phyloP scores from a whole-genome alignment of 2,797 vertebrate genomes.

The Psittacula derbiana region DNA sequence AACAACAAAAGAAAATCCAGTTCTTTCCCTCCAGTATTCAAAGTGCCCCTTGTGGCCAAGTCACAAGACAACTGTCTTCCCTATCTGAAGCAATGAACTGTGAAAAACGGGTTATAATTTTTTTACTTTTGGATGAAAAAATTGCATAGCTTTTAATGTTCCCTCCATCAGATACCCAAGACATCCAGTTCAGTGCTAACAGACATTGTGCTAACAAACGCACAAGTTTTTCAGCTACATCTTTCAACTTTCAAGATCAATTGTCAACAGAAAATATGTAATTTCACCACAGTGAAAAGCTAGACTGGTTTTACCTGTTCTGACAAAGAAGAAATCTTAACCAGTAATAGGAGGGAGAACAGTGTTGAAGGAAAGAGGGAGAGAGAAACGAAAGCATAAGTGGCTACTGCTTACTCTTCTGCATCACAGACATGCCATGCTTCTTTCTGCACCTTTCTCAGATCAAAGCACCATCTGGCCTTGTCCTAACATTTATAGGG shows the following conservation, averaged over 20 bases:
- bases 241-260: not conserved
- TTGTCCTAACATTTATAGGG: not conserved
- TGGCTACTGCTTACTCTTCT: not conserved
- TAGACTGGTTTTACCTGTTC: conserved; percentile 42
- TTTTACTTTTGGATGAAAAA: not conserved
- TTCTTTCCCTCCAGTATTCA: not conserved
- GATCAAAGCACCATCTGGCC: not conserved
- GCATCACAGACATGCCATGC: not conserved
- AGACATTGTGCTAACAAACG: not conserved
- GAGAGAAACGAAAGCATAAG: not conserved
- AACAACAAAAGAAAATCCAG: not conserved
- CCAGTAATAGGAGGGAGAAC: not conserved
- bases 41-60: not conserved
- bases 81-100: not conserved
- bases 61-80: not conserved
- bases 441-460: not conserved
- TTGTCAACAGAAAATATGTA: not conserved
- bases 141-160: not conserved
- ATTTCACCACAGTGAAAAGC: conserved; percentile 20
- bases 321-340: not conserved
- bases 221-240: not conserved
- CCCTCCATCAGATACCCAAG: not conserved
- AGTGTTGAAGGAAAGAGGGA: not conserved
- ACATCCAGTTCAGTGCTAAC: not conserved
- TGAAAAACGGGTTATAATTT: not conserved